Base-by-base conservation (phyloP, 2,113 vertebrate genomes). In the Nibea albiflora region DNA sequence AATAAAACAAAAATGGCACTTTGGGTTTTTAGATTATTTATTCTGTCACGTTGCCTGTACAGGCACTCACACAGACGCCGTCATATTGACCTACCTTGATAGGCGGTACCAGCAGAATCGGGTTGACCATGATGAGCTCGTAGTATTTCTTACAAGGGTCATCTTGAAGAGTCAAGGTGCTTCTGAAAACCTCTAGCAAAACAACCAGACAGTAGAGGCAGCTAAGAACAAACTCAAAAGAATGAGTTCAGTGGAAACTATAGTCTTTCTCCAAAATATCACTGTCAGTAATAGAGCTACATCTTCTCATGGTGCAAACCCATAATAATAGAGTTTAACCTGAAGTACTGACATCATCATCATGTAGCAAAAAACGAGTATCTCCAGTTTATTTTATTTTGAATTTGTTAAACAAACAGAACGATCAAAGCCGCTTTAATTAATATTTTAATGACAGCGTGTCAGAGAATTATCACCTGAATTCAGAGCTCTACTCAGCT, bases 111-210 rank as follows among this genome's bases (percentile, higher is more conserved):
- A 97, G 78, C 91, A 96, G 92, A 74, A 97, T 82, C 0, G 98
- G 98, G 87, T 98, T 96, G 75, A 99, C 95, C n/a, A 98, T 8
- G 4, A 99, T 81, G 17, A 92, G 90, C 89, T 99, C 96, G 26
- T 97, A 97, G 82, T 98, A 98, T 71, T 91, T 96, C 90, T 96
- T 95, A 90, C 98, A 99, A 3, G 97, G 95, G 85, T 98, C 98
- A 1, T 97, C 97, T 87, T 96, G 96, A 67, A 96, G 90, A 0
- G 96, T 97, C 95, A 86, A 96, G 0, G 95, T 95, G 69, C 91
- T 96, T 93, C 95, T 95, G 71, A 93, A 80, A 96, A 95, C 96
- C 81, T 98, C 98, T 99, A 85, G 10, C 42, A 24, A 62, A 56
- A 70, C 4, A 73, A n/a, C 9, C 20, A 62, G 6, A 69, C 20